phyloP scores from a whole-genome alignment of 1,140 invertebrate species.

The Caerostris extrusa region DNA sequence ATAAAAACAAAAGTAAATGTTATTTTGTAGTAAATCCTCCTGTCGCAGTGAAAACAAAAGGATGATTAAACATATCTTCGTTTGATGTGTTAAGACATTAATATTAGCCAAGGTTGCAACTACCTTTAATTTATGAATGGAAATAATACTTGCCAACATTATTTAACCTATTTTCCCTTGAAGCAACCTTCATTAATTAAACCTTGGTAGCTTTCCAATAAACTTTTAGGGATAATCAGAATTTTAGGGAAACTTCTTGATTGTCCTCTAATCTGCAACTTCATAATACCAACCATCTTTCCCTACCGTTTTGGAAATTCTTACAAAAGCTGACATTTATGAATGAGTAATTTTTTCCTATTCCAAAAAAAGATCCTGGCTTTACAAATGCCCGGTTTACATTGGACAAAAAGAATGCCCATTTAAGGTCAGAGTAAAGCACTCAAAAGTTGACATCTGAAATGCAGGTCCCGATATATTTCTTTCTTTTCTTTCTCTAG shows the following conservation, averaged over 20 bases:
- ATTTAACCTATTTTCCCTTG: not conserved
- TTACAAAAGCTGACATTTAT: conserved; percentile 40
- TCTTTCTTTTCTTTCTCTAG: not conserved
- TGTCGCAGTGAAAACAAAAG: not conserved
- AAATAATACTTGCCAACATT: not conserved
- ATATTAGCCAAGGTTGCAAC: too few species aligned
- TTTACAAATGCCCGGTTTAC: conserved; percentile 44
- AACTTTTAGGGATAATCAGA: not conserved
- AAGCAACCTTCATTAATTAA: conserved; percentile 2
- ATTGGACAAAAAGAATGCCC: conserved; percentile 37
- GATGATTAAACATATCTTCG: not conserved
- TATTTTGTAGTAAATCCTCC: not conserved
- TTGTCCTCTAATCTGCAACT: not conserved
- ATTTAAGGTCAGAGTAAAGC: conserved; percentile 32
- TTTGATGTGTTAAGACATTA: not conserved
- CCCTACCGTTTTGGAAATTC: conserved; percentile 4
- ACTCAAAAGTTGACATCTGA: conserved; percentile 41
- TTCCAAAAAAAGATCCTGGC: not conserved
- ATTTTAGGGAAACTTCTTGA: not conserved
- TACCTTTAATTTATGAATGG: not conserved
- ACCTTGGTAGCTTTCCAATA: not conserved
- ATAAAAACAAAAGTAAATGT: not conserved
- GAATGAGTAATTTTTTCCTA: not conserved
- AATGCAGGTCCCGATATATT: conserved; percentile 46
- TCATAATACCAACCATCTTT: not conserved